A percentile compares a stretch with the other conserved stretches of the same genome.
These are phyloP conservation scores for Drosophila rellima DNA, from an alignment of 2,888 invertebrate species.

Conservation along the genomic window DNA sequence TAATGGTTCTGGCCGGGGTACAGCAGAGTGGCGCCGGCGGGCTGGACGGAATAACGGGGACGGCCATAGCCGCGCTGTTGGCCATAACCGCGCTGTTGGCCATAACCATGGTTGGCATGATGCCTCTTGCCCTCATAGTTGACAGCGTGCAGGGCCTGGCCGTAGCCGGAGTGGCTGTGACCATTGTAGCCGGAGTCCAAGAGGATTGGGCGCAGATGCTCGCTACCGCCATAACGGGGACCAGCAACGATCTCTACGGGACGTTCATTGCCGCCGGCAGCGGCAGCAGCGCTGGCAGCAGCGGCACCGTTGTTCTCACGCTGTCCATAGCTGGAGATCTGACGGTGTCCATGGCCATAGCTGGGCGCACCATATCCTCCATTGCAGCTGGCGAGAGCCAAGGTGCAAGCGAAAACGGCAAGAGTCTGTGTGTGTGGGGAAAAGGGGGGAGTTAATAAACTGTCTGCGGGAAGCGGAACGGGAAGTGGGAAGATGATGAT, in stretches of 20 bases:
- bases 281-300: slow-evolving; percentile 54
- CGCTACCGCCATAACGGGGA: slow-evolving; percentile 50
- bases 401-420: slow-evolving; percentile 68
- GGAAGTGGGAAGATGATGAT: slow-evolving; percentile 37
- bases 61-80: slow-evolving; percentile 38
- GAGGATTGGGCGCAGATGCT: slow-evolving; percentile 59
- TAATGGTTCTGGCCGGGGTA: slow-evolving; percentile 77
- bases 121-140: slow-evolving; percentile 13
- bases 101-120: slow-evolving; percentile 14
- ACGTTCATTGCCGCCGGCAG: slow-evolving; percentile 43
- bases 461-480: slow-evolving; percentile 23
- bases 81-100: neutral
- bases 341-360: slow-evolving; percentile 20
- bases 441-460: neutral
- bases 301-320: slow-evolving; percentile 33
- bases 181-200: slow-evolving; percentile 56
- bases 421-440: slow-evolving; percentile 69
- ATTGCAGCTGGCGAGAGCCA: slow-evolving; percentile 62
- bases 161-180: slow-evolving; percentile 26
- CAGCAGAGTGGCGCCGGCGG: slow-evolving; percentile 68
- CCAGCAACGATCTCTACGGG: slow-evolving; percentile 67
- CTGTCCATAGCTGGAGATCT: slow-evolving; percentile 37
- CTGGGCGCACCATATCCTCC: slow-evolving; percentile 25
- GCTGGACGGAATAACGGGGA: slow-evolving; percentile 61
- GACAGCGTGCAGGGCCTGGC: slow-evolving; percentile 7